Evolutionary conservation across 2,888 invertebrate genomes (phyloP).

Genomic region (Gnatocerus cornutus): DNA sequence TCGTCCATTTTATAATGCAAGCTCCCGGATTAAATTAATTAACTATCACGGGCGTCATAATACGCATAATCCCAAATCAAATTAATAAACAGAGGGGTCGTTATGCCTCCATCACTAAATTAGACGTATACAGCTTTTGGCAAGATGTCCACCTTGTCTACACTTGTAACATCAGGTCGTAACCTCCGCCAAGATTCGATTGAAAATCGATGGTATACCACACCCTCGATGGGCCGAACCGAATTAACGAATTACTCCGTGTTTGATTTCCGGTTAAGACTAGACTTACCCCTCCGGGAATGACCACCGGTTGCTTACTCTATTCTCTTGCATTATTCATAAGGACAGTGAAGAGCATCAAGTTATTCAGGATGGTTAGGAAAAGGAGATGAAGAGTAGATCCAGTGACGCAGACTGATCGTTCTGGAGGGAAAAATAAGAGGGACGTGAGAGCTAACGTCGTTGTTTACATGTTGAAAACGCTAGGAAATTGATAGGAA

Average conservation of each 20-base stretch:
- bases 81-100: conserved; percentile 36
- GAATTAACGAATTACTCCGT: conserved; percentile 36
- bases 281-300: conserved; percentile 15
- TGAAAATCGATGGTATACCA: conserved; percentile 29
- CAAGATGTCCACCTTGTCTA: conserved; percentile 21
- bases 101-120: conserved; percentile 31
- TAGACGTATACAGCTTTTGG: conserved; percentile 32
- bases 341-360: conserved; percentile 12
- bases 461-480: conserved; percentile 53
- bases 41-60: conserved; percentile 36
- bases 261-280: conserved; percentile 11
- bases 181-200: conserved; percentile 15
- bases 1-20: conserved; percentile 25
- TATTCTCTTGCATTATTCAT: conserved; percentile 42
- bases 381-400: conserved; percentile 31
- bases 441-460: conserved; percentile 28
- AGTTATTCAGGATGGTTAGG: conserved; percentile 34
- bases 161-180: conserved; percentile 13
- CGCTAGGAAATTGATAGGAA: conserved; percentile 51
- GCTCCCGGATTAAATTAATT: conserved; percentile 35
- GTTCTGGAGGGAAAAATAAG: conserved; percentile 47
- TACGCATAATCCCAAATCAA: conserved; percentile 33
- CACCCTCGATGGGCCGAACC: conserved; percentile 15
- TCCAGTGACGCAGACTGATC: conserved; percentile 47
- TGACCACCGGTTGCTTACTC: conserved; percentile 46